Base-by-base conservation (phyloP, 2,113 vertebrate genomes). In the Tringa solitaria region DNA sequence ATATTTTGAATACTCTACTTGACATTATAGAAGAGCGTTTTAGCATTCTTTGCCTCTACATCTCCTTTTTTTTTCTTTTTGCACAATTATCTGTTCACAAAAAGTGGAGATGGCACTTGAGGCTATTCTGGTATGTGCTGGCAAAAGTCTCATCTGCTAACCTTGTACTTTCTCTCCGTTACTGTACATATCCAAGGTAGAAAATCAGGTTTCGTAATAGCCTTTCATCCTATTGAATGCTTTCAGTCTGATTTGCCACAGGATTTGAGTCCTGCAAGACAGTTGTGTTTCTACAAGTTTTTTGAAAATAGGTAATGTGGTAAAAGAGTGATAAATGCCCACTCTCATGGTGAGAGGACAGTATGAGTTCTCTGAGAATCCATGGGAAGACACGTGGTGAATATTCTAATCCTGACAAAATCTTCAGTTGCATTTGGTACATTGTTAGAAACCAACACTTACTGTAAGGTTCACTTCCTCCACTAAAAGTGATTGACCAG, bases 391-490 rank as follows among this genome's bases (percentile, higher is more conserved):
- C 45, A 28, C 21, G 24, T 64, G 18, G 20, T 79, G 67, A 28
- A 54, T 91, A 60, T 63, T 76, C 17, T 59, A 57, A n/a, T 60
- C 6, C 15, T 67, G 48, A 41, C 19, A 69, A 51, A 64, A 57
- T 53, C 32, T 68, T 76, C 0, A 1, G 6, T 43, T 77, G 27
- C 0, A 0, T 51, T 72, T 92, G n/a, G 20, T 72, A 41, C 21
- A 12, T 39, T 46, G 11, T 69, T 87, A 57, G 30, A 56, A 90
- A 65, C 9, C 18, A 35, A 46, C 18, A 17, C 20, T 64, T 92
- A 22, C 1, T n/a, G 0, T 32, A 59, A 39, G 2, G 4, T 68
- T 83, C 9, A 3, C 12, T 57, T 89, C 17, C 9, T 43, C 30
- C 45, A 46, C 19, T 46, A 46, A 46, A 37, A 72, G 21, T 35